Evolutionary conservation across 2,888 invertebrate genomes (phyloP).

Genomic region (Caenorhabditis panamensis): DNA sequence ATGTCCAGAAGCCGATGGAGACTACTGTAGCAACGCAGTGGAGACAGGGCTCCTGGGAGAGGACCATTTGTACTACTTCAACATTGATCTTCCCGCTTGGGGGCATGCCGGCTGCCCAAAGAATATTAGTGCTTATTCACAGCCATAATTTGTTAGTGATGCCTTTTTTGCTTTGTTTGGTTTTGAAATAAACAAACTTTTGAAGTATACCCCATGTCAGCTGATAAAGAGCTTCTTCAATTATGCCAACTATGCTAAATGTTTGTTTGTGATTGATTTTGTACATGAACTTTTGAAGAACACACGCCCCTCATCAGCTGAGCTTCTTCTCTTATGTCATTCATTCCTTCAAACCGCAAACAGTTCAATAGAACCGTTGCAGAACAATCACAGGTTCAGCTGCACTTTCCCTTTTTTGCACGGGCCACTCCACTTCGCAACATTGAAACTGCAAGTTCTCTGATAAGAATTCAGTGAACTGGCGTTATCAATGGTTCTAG

Average conservation of each 20-base stretch:
- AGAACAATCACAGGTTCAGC: neutral
- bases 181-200: too few species aligned
- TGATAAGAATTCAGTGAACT: constrained; percentile 2
- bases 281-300: too few species aligned
- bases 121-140: constrained; percentile 47
- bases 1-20: constrained; percentile 50
- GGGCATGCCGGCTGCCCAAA: constrained; percentile 54
- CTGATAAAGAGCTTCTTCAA: too few species aligned
- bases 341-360: neutral
- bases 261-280: too few species aligned
- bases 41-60: neutral
- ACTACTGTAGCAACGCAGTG: constrained; percentile 30
- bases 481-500: constrained; percentile 17
- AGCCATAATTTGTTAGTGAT: constrained; percentile 10
- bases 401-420: neutral
- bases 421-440: neutral
- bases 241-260: too few species aligned
- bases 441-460: neutral
- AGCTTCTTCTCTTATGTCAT: too few species aligned
- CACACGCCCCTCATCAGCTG: too few species aligned
- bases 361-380: neutral
- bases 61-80: constrained; percentile 53
- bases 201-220: too few species aligned
- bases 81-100: constrained; percentile 47
- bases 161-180: too few species aligned